phyloP scores from a whole-genome alignment of 2,888 invertebrate genomes.

The Dolomedes plantarius region DNA sequence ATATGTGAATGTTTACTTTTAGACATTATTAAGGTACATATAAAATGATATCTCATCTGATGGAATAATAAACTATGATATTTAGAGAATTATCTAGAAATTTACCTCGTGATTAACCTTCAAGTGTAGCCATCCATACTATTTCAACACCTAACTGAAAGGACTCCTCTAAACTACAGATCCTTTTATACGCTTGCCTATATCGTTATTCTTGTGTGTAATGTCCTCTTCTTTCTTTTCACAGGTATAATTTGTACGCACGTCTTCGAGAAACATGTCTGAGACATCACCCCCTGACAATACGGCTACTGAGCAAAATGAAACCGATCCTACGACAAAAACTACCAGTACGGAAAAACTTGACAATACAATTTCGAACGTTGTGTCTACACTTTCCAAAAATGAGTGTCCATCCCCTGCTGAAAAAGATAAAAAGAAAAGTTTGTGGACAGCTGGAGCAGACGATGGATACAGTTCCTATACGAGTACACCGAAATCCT shows the following conservation, averaged over 20 bases:
- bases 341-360: conserved; percentile 38
- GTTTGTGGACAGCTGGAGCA: conserved; percentile 39
- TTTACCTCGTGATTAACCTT: too few species aligned
- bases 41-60: too few species aligned
- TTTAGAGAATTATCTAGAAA: too few species aligned
- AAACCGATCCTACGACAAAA: conserved; percentile 14
- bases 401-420: conserved; percentile 51
- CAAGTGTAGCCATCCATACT: too few species aligned
- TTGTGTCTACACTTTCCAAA: conserved; percentile 49
- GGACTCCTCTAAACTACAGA: too few species aligned
- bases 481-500: conserved; percentile 66
- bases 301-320: conserved; percentile 19
- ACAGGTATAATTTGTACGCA: not conserved
- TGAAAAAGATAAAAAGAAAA: conserved; percentile 63
- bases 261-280: conserved; percentile 33
- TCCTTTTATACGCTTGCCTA: too few species aligned
- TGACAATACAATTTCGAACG: conserved; percentile 47
- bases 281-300: conserved; percentile 46
- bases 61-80: too few species aligned
- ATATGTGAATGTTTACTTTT: too few species aligned
- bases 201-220: too few species aligned
- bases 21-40: too few species aligned
- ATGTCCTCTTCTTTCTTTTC: not conserved
- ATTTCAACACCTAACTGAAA: too few species aligned
- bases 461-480: conserved; percentile 71